phyloP scores from a whole-genome alignment of 2,888 invertebrate genomes.

The Amphimallon solstitiale region DNA sequence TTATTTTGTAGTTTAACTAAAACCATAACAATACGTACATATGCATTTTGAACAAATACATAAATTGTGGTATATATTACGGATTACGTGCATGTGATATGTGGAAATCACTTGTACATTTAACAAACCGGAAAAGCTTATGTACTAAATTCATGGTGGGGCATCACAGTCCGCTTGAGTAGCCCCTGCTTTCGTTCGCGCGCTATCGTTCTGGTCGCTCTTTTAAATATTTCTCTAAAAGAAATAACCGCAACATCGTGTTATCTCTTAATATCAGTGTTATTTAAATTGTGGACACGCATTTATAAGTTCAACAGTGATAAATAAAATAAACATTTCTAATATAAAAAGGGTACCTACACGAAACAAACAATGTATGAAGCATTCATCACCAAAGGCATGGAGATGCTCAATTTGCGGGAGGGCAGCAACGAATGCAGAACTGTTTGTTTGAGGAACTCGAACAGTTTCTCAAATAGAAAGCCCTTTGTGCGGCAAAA shows the following conservation, averaged over 20 bases:
- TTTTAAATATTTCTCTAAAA: no score
- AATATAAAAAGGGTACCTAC: background rate
- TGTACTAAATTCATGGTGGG: background rate
- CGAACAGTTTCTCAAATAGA: background rate
- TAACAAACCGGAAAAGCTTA: constrained; percentile 13
- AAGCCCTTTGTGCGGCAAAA: constrained; percentile 28
- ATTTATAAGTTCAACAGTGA: background rate
- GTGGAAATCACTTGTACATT: constrained; percentile 3
- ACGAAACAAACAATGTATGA: constrained; percentile 17
- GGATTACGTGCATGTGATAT: background rate
- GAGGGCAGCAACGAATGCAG: constrained; percentile 2
- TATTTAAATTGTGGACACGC: no score
- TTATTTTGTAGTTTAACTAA: no score
- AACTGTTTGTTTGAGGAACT: background rate
- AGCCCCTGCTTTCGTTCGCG: no score
- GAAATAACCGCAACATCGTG: no score
- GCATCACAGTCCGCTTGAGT: background rate
- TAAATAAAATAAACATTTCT: background rate
- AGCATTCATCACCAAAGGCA: constrained; percentile 12
- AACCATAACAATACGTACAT: no score
- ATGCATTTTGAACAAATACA: no score
- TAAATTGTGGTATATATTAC: background rate
- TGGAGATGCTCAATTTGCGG: constrained; percentile 25
- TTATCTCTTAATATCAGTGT: no score
- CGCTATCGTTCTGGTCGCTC: no score